Evolutionary conservation across 1,140 invertebrate species (phyloP).

Genomic region (Homarus americanus): DNA sequence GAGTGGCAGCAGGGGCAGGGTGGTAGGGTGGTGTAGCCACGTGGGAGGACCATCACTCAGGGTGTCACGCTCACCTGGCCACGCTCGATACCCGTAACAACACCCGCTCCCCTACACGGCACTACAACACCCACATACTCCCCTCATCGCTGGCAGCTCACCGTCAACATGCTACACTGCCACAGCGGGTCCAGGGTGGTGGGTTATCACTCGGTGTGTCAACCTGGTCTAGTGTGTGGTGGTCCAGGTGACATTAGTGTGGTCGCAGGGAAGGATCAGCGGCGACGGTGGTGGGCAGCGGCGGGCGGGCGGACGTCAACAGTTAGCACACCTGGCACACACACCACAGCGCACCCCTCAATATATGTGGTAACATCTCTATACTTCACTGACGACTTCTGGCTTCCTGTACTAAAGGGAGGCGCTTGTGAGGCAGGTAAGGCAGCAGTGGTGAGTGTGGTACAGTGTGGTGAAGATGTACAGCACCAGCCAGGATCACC

Average conservation of each 20-base stretch:
- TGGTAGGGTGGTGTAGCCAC: not conserved
- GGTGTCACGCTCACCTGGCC: conserved; percentile 41
- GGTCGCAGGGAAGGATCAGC: not conserved
- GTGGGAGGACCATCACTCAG: conserved; percentile 34
- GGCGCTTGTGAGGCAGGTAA: too few species aligned
- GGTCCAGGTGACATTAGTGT: not conserved
- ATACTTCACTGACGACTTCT: too few species aligned
- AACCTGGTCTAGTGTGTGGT: not conserved
- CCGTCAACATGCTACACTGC: not conserved
- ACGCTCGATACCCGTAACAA: conserved; percentile 26
- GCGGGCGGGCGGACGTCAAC: not conserved
- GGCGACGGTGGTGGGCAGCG: not conserved
- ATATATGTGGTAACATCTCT: not conserved
- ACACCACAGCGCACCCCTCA: not conserved
- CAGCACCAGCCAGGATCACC: too few species aligned
- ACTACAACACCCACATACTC: not conserved
- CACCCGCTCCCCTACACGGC: not conserved
- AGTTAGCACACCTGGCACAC: not conserved
- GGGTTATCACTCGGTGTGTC: not conserved
- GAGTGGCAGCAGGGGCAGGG: not conserved
- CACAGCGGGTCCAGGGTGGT: not conserved
- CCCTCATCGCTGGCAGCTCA: not conserved
- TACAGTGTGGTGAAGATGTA: too few species aligned
- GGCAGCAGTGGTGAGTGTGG: too few species aligned
- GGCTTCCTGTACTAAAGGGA: too few species aligned